A percentile compares a stretch with the other conserved stretches of the same genome.
Conservation (phyloP, 2,113 vertebrate genomes). For the Micronycteris hirsuta region DNA sequence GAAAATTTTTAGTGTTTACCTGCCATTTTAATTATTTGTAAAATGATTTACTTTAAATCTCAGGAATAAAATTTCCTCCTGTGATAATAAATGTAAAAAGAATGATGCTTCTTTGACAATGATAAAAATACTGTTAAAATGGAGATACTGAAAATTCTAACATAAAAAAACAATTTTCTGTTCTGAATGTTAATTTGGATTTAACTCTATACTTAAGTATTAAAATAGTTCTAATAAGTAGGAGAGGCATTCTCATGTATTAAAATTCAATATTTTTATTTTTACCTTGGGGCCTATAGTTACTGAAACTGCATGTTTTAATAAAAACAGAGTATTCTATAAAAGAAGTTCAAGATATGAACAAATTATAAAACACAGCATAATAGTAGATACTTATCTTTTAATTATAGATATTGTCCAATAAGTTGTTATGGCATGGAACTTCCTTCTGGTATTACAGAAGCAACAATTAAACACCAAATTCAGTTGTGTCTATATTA, state of each 20-base stretch:
- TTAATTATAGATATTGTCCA: conserved; percentile 45
- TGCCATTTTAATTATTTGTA: not conserved
- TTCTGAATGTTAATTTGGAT: not conserved
- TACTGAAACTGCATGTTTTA: conserved; percentile 24
- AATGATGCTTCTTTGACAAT: not conserved
- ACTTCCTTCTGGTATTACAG: conserved; percentile 50
- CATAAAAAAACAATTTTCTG: not conserved
- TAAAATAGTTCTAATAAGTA: not conserved
- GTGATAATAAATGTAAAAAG: not conserved
- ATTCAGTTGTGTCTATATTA: conserved; percentile 50
- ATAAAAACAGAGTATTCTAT: not conserved
- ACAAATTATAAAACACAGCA: not conserved
- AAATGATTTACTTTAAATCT: not conserved
- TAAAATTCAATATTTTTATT: not conserved
- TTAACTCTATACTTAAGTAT: not conserved
- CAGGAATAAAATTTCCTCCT: not conserved
- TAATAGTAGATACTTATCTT: not conserved
- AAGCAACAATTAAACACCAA: conserved; percentile 44
- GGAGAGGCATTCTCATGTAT: not conserved
- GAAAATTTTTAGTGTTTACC: not conserved
- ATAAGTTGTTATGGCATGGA: not conserved
- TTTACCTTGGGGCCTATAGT: not conserved
- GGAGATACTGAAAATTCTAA: conserved; percentile 38
- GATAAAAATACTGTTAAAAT: not conserved
- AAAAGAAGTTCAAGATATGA: conserved; percentile 18